Evolutionary conservation across 2,113 vertebrate species (phyloP), one percentile per base, ranked within the genome.

Genomic region (Dipodomys spectabilis): DNA sequence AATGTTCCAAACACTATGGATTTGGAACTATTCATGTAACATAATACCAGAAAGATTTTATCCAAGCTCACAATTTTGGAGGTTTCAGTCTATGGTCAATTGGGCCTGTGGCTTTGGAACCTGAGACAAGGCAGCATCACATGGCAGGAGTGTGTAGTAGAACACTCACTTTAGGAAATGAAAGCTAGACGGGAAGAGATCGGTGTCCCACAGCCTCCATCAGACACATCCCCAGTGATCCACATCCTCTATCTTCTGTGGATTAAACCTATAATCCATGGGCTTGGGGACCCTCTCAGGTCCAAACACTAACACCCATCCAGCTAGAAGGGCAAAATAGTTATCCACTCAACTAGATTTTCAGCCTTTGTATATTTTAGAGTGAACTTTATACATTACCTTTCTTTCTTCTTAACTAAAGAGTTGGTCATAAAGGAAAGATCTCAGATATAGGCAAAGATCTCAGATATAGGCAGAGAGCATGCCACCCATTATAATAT

Each of bases 351-450:
- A 84, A 62, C 20, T 44, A 75, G 57, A 75, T 91, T 72, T 87
- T 62, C 44, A 95, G 65, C 53, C 53, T 91, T 67, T 78, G 18
- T 16, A 57, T 87, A 28, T 85, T 84, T 92, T 89, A 20, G 82
- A 67, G n/a, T 82, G 82, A 92, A 94, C 81, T 91, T 90, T 73
- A 80, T 81, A 35, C 28, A 9, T 80, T 69, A 72, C 45, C 11
- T 74, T 67, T 23, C 75, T 45, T n/a, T 20, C 62, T 75, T 74
- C 44, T 95, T 84, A 64, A 77, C 23, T 62, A 39, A n/a, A 82
- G 77, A 72, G 74, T 87, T 95, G 65, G 32, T 69, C 72, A 19
- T 11, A 82, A 80, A 15, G 7, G 13, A 69, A 69, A 78, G 68
- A 60, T 9, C 73, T 35, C 27, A 57, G 22, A 39, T 8, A 39